Conservation (phyloP, 1,140 invertebrate genomes). For the Mamestra configurata region DNA sequence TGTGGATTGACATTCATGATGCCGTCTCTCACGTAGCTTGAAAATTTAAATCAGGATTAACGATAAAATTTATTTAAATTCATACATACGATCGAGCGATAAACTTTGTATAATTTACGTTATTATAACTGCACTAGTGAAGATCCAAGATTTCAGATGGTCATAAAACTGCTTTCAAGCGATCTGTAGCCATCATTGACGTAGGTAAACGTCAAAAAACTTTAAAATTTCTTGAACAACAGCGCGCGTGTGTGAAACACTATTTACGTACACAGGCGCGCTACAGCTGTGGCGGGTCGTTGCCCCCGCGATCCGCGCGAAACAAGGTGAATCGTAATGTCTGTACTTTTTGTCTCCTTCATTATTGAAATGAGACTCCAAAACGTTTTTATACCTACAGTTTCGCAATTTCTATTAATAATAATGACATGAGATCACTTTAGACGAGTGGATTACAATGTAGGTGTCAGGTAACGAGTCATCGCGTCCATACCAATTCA, state of each 20-base stretch:
- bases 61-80: slow-evolving; percentile 1
- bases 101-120: slow-evolving; percentile 8
- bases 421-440: slow-evolving; percentile 46
- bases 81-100: background rate
- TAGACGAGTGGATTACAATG: slow-evolving; percentile 17
- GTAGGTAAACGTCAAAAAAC: slow-evolving; percentile 42
- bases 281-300: slow-evolving; percentile 81
- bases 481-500: background rate
- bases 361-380: slow-evolving; percentile 64
- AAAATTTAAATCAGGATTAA: slow-evolving; percentile 13
- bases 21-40: background rate
- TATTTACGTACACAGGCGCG: slow-evolving; percentile 73
- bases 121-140: slow-evolving; percentile 11
- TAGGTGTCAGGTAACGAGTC: slow-evolving; percentile 41
- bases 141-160: slow-evolving; percentile 4
- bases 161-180: background rate
- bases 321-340: slow-evolving; percentile 84
- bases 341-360: slow-evolving; percentile 74
- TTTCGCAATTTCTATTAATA: slow-evolving; percentile 57
- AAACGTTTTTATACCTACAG: slow-evolving; percentile 49
- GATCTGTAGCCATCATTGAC: background rate
- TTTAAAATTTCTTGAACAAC: slow-evolving; percentile 51
- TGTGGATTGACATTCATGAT: slow-evolving; percentile 12
- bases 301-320: slow-evolving; percentile 73
- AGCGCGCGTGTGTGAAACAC: slow-evolving; percentile 65